These are phyloP conservation scores for Puntigrus tetrazona DNA, from an alignment of 2,113 vertebrate genomes.

Conservation along the genomic window DNA sequence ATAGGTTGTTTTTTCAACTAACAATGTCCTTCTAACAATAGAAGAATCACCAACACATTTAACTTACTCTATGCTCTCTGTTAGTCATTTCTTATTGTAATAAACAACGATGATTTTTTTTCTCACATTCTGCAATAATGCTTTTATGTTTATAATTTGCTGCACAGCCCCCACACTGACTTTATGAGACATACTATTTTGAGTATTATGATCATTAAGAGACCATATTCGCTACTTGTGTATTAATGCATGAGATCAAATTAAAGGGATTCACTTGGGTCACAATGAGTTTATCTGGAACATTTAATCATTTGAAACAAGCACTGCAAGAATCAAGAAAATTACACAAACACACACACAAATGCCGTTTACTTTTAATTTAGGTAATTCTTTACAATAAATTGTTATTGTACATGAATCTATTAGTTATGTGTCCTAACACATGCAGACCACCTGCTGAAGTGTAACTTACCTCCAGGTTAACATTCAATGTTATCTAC, in stretches of 20 bases:
- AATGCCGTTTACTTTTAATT: slow-evolving; percentile 2
- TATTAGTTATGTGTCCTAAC: slow-evolving; percentile 39
- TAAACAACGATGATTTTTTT: neutral
- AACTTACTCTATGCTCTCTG: neutral
- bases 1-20: neutral
- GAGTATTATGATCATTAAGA: neutral
- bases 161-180: neutral
- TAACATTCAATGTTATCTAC: slow-evolving; percentile 68
- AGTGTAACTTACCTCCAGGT: slow-evolving; percentile 57
- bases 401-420: slow-evolving; percentile 44
- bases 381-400: slow-evolving; percentile 27
- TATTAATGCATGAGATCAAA: slow-evolving; percentile 32
- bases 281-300: neutral
- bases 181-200: slow-evolving; percentile 5
- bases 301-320: slow-evolving; percentile 7
- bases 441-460: slow-evolving; percentile 69
- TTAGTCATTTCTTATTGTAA: neutral
- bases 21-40: neutral
- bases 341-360: neutral
- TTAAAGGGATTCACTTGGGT: slow-evolving; percentile 33
- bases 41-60: neutral
- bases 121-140: neutral
- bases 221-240: slow-evolving; percentile 27
- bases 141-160: neutral
- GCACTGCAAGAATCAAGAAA: neutral